phyloP scores from a whole-genome alignment of 2,888 invertebrate species.

The Caenorhabditis doughertyi region DNA sequence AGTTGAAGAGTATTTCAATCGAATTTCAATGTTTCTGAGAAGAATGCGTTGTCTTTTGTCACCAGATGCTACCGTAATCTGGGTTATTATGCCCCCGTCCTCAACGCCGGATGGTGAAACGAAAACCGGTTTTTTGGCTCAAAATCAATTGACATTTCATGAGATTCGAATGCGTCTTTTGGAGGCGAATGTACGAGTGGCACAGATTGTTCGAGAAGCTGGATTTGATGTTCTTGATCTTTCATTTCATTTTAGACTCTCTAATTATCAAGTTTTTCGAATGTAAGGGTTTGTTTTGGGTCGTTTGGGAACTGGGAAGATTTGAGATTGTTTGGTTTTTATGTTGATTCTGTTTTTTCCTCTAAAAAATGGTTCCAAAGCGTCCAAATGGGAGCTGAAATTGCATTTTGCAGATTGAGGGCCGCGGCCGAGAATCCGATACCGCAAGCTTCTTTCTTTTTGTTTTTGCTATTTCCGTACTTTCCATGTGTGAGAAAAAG shows the following conservation, averaged over 20 bases:
- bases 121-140: constrained; percentile 26
- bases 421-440: too few species aligned
- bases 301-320: too few species aligned
- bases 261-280: constrained; percentile 60
- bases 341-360: too few species aligned
- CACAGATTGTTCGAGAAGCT: constrained; percentile 65
- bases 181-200: constrained; percentile 68
- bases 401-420: too few species aligned
- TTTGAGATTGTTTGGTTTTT: too few species aligned
- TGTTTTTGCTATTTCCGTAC: too few species aligned
- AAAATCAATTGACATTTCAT: constrained; percentile 20
- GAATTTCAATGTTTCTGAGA: constrained; percentile 62
- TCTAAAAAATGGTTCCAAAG: too few species aligned
- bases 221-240: constrained; percentile 73
- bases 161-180: constrained; percentile 61
- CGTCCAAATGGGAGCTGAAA: too few species aligned
- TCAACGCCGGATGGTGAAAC: constrained; percentile 27
- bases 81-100: constrained; percentile 53
- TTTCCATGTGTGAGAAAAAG: too few species aligned
- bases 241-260: constrained; percentile 64
- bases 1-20: constrained; percentile 55
- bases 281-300: constrained; percentile 54
- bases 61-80: constrained; percentile 60
- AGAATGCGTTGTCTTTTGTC: constrained; percentile 55
- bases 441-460: too few species aligned